Conservation (phyloP, 2,888 invertebrate species). For the Nomada ferruginata region DNA sequence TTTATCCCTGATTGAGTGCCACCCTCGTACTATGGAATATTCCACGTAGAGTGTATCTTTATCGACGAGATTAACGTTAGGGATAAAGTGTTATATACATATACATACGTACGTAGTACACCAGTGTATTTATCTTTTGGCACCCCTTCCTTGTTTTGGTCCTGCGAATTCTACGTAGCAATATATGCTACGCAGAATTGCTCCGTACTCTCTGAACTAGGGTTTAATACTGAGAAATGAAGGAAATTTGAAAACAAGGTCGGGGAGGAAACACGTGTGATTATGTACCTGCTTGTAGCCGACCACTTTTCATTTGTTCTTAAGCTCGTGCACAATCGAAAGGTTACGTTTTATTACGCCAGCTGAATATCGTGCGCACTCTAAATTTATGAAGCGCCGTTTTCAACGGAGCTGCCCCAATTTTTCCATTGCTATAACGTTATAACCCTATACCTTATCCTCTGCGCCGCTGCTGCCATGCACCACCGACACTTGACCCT, state of each 20-base stretch:
- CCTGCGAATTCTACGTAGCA: background rate
- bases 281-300: background rate
- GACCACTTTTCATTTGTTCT: slow-evolving; percentile 1
- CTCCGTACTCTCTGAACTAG: background rate
- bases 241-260: slow-evolving; percentile 20
- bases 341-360: background rate
- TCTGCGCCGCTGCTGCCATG: slow-evolving; percentile 18
- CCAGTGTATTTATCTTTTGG: background rate
- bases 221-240: slow-evolving; percentile 1
- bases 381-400: slow-evolving; percentile 54
- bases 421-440: slow-evolving; percentile 55
- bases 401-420: slow-evolving; percentile 54
- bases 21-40: background rate
- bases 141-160: background rate
- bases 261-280: background rate
- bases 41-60: slow-evolving; percentile 8
- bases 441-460: slow-evolving; percentile 34
- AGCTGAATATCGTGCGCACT: slow-evolving; percentile 37
- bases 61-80: slow-evolving; percentile 8
- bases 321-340: background rate
- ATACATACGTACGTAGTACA: no score
- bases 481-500: slow-evolving; percentile 55
- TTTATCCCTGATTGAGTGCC: background rate
- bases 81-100: background rate
- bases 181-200: background rate